Conservation (phyloP, 2,888 invertebrate genomes). For the Drosophila conformis region DNA sequence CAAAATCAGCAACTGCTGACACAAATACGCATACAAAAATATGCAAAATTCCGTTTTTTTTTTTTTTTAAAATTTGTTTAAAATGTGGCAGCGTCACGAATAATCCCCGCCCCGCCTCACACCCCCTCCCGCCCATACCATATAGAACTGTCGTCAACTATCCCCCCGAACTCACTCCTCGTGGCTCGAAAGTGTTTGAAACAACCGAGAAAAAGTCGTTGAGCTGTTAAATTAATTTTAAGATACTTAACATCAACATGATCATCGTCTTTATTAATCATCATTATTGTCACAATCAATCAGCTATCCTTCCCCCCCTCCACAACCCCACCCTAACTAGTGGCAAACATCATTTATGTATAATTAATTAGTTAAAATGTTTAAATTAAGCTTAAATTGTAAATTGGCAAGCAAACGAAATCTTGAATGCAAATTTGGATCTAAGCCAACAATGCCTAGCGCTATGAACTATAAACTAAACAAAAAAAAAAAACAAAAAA, state of each 20-base stretch:
- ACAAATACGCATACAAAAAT: background rate
- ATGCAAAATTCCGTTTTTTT: slow-evolving; percentile 1
- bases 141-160: background rate
- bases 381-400: slow-evolving; percentile 10
- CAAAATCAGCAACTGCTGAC: background rate
- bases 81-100: background rate
- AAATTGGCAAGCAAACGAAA: slow-evolving; percentile 1
- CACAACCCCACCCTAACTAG: background rate
- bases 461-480: slow-evolving; percentile 34
- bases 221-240: slow-evolving; percentile 69
- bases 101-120: background rate
- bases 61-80: background rate
- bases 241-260: slow-evolving; percentile 30
- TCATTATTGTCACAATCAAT: slow-evolving; percentile 16
- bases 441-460: slow-evolving; percentile 16
- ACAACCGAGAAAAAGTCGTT: slow-evolving; percentile 19
- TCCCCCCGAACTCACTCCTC: background rate
- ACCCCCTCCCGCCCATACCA: background rate
- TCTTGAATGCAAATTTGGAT: background rate
- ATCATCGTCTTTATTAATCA: slow-evolving; percentile 13
- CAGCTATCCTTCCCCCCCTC: background rate
- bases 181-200: slow-evolving; percentile 31
- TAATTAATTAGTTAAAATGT: slow-evolving; percentile 26
- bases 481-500: background rate
- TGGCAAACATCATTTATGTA: slow-evolving; percentile 1